Percentiles rank a stretch among this genome's conserved stretches.
These are phyloP conservation scores for Micronycteris hirsuta DNA, from an alignment of 2,113 vertebrate species.

Conservation along the genomic window DNA sequence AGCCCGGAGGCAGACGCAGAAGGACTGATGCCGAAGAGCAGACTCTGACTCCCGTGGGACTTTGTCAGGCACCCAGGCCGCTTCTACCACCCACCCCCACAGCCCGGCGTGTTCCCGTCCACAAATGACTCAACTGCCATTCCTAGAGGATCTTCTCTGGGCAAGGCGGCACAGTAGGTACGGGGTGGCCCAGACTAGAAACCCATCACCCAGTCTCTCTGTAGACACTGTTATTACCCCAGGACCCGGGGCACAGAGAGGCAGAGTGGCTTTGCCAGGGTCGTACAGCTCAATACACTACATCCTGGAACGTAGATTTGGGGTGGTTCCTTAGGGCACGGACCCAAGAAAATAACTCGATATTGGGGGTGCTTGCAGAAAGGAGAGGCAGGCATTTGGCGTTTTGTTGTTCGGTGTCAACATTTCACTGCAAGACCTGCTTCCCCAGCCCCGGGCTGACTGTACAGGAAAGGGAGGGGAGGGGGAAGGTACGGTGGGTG, in stretches of 20 bases:
- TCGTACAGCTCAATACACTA: neutral
- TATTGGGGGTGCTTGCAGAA: neutral
- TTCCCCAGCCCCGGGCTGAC: neutral
- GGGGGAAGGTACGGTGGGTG: no score
- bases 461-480: neutral
- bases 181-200: neutral
- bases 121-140: neutral
- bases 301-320: neutral
- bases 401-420: neutral
- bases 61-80: neutral
- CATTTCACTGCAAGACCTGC: neutral
- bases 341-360: neutral
- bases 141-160: conserved; percentile 1
- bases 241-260: neutral
- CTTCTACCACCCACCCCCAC: neutral
- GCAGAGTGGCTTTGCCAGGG: neutral
- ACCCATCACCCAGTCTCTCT: neutral
- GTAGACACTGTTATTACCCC: neutral
- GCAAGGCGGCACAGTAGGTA: neutral
- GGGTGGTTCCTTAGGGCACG: neutral
- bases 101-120: neutral
- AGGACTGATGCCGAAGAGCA: neutral
- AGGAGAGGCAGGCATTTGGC: neutral
- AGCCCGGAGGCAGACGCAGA: neutral
- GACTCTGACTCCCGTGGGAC: neutral